These are phyloP conservation scores for Sorex araneus DNA, from an alignment of 2,113 vertebrate species.

Conservation along the genomic window DNA sequence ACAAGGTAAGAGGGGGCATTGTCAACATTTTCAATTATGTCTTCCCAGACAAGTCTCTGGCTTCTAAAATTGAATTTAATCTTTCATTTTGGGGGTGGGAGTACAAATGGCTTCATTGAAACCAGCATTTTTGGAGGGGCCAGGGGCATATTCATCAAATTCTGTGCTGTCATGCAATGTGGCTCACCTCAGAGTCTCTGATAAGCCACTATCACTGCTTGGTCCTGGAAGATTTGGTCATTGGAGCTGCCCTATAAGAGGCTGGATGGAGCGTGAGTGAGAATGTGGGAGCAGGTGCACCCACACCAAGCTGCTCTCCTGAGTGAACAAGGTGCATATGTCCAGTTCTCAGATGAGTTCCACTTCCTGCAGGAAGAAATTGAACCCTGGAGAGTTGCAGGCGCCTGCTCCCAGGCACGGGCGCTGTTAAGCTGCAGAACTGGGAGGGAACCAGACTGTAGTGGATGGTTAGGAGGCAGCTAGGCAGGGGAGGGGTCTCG, in stretches of 20 bases:
- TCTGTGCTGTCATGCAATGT: neutral
- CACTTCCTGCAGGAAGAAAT: neutral
- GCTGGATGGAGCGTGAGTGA: too few relatives aligned
- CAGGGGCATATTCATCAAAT: neutral
- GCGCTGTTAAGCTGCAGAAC: neutral
- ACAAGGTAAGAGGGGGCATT: too few relatives aligned
- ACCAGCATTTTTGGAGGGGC: neutral
- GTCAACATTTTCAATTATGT: too few relatives aligned
- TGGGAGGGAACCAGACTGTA: neutral
- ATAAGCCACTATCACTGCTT: neutral
- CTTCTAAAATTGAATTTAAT: too few relatives aligned
- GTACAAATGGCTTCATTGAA: neutral
- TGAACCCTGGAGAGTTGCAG: neutral
- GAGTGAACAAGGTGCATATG: too few relatives aligned
- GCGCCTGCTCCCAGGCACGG: neutral
- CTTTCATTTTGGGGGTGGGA: neutral
- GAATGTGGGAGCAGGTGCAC: too few relatives aligned
- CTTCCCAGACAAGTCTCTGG: too few relatives aligned
- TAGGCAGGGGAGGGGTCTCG: neutral
- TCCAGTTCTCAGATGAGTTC: too few relatives aligned
- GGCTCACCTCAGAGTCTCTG: constrained; percentile 53
- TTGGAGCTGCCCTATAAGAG: too few relatives aligned
- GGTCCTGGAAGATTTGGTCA: neutral
- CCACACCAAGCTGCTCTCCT: too few relatives aligned
- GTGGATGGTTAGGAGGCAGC: neutral